A percentile compares a stretch with the other conserved stretches of the same genome.
Evolutionary conservation across 2,888 invertebrate species (phyloP).

Genomic region (Argynnis bischoffii): DNA sequence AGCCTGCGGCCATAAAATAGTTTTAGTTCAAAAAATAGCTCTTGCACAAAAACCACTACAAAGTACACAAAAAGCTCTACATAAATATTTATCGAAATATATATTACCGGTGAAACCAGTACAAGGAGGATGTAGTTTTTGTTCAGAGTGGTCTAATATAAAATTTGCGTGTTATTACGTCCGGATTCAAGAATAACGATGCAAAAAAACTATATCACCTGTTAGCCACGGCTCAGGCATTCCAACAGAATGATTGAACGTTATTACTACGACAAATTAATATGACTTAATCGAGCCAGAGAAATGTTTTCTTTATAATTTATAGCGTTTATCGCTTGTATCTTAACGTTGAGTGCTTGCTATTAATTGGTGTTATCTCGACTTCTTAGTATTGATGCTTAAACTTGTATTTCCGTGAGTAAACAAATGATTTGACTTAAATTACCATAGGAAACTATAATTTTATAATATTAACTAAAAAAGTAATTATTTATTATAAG

Average conservation of each 20-base stretch:
- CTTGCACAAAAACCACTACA: constrained; percentile 1
- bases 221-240: constrained; percentile 25
- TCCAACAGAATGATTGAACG: constrained; percentile 32
- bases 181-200: constrained; percentile 25
- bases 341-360: constrained; percentile 27
- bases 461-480: no score
- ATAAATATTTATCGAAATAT: constrained; percentile 16
- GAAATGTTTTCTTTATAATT: constrained; percentile 36
- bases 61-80: neutral
- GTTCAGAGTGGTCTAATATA: constrained; percentile 35
- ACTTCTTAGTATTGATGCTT: constrained; percentile 24
- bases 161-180: constrained; percentile 34
- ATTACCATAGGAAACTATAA: neutral
- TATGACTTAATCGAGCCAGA: constrained; percentile 39
- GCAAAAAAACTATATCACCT: constrained; percentile 34
- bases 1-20: neutral
- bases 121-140: constrained; percentile 30
- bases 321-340: constrained; percentile 34
- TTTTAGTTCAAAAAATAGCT: constrained; percentile 1
- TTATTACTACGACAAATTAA: constrained; percentile 41
- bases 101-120: constrained; percentile 26
- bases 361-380: constrained; percentile 30
- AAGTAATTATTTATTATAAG: no score
- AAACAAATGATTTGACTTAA: constrained; percentile 12
- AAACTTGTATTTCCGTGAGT: constrained; percentile 12